phyloP scores from a whole-genome alignment of 2,797 vertebrate genomes.

The Glyptemys insculpta region DNA sequence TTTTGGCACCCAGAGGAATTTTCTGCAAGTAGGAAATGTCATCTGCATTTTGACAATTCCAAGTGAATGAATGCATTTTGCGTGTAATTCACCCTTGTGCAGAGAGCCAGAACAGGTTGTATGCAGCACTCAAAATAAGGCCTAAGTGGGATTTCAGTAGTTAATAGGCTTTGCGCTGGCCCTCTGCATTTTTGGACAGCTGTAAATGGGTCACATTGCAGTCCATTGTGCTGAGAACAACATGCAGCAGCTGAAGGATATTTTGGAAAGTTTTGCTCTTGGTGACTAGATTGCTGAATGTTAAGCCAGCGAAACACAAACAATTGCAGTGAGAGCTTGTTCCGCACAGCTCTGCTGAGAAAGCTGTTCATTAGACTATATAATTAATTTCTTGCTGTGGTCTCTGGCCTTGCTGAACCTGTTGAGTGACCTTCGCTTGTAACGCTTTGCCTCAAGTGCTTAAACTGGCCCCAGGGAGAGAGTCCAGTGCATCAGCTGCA shows the following conservation, averaged over 20 bases:
- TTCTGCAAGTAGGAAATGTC: not conserved
- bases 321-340: not conserved
- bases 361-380: not conserved
- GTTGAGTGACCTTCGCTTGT: not conserved
- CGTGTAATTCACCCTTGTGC: not conserved
- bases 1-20: not conserved
- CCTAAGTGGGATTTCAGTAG: not conserved
- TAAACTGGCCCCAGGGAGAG: not conserved
- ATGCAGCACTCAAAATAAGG: not conserved
- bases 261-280: not conserved
- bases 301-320: not conserved
- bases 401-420: not conserved
- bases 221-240: not conserved
- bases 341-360: not conserved
- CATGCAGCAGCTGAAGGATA: not conserved
- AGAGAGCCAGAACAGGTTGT: not conserved
- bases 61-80: not conserved
- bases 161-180: not conserved
- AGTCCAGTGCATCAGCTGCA: not conserved
- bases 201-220: not conserved
- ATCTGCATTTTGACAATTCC: not conserved
- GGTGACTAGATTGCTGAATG: not conserved
- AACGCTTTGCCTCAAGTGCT: not conserved
- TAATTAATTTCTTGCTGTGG: not conserved
- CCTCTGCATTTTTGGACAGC: not conserved